These are phyloP conservation scores for Psilopsiagon aurifrons DNA, from an alignment of 2,113 vertebrate genomes.

Conservation along the genomic window DNA sequence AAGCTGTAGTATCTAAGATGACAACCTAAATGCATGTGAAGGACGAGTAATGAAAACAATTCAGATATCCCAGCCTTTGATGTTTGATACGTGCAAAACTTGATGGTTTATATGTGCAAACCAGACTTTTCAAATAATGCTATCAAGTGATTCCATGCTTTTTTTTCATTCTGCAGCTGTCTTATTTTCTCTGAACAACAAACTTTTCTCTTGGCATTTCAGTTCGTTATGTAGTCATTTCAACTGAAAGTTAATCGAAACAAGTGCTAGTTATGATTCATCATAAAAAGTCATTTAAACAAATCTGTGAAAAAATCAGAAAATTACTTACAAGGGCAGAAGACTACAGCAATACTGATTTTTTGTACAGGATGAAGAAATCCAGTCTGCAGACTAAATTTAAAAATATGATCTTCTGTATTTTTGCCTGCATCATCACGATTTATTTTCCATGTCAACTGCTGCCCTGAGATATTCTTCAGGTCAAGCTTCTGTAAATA, in stretches of 20 bases:
- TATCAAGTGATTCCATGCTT: neutral
- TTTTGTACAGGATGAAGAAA: constrained; percentile 57
- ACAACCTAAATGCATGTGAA: neutral
- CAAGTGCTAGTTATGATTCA: neutral
- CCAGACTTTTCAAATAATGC: neutral
- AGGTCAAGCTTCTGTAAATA: constrained; percentile 76
- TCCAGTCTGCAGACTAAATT: constrained; percentile 67
- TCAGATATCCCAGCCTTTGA: neutral
- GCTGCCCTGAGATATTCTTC: constrained; percentile 33
- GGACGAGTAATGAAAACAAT: neutral
- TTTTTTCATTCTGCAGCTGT: neutral
- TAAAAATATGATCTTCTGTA: constrained; percentile 59
- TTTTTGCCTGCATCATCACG: neutral
- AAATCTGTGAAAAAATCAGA: neutral
- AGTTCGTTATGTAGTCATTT: neutral
- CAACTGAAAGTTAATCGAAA: neutral
- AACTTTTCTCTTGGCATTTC: neutral
- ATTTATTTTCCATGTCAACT: constrained; percentile 77
- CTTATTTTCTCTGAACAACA: neutral
- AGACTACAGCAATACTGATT: constrained; percentile 65
- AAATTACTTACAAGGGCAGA: constrained; percentile 77
- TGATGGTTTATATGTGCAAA: neutral
- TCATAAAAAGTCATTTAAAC: neutral
- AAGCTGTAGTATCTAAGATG: neutral
- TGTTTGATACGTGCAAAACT: neutral